Base-by-base conservation (phyloP, 2,888 invertebrate species). In the Cacoxenus indagator region DNA sequence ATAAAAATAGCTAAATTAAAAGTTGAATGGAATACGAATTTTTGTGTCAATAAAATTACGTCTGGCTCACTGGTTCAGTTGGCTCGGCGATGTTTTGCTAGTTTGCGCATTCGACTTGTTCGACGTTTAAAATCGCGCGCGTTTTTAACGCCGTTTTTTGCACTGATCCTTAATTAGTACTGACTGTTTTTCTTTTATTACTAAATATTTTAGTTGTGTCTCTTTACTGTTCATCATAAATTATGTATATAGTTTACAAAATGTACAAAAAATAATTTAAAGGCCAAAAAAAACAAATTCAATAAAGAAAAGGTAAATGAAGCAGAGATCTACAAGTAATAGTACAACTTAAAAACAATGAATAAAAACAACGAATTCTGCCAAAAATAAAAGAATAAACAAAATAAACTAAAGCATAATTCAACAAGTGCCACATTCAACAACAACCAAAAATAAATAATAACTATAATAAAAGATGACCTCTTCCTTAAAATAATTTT, bases 1-100 rank as follows among this genome's bases (percentile, higher is more conserved):
- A 62, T 11, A 55, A 57, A 27, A 48, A 68, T 65, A 57, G 66
- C 51, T 19, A 68, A n/a, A n/a, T n/a, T n/a, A 46, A n/a, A 17
- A 46, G n/a, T 37, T 14, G n/a, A 46, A n/a, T 17, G 9, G 17
- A 46, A 48, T 6, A 55, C 55, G 22, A 22, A 24, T n/a, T n/a
- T n/a, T n/a, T n/a, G n/a, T n/a, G n/a, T n/a, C n/a, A 55, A 55
- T 9, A 55, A 27, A 27, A 14, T 26, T 4, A 55, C 54, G 26
- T 26, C 14, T 26, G 14, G 8, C 24, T 1, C 24, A 55, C 6
- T 51, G 9, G 2, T 37, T 37, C 14, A 37, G 14, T 37, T 37
- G 37, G 2, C 37, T 11, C 1, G 14, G 14, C 14, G 5, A 31
- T 31, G n/a, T n/a, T n/a, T n/a, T n/a, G n/a, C 14, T 37, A 2